Conservation (phyloP, 2,888 invertebrate species). For the Spicauda simplicius region DNA sequence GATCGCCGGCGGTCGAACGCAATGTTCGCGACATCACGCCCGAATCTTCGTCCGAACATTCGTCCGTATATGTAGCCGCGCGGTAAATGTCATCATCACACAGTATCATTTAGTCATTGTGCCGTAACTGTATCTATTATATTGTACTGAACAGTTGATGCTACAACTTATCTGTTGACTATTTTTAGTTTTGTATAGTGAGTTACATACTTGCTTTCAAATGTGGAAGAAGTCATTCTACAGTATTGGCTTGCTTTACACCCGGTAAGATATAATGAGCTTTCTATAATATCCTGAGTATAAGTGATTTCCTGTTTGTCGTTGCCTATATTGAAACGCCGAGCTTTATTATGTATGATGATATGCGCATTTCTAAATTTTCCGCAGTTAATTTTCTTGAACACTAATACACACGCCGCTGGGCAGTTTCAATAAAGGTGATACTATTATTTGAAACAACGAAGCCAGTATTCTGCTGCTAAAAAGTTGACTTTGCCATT, state of each 20-base stretch:
- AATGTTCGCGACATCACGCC: slow-evolving; percentile 37
- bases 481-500: slow-evolving; percentile 61
- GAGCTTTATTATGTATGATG: slow-evolving; percentile 5
- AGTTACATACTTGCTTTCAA: slow-evolving; percentile 81
- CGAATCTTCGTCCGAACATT: slow-evolving; percentile 41
- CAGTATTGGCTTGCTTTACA: slow-evolving; percentile 84
- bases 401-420: slow-evolving; percentile 45
- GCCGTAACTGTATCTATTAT: slow-evolving; percentile 75
- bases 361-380: slow-evolving; percentile 43
- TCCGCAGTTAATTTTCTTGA: background rate
- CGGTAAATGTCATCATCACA: slow-evolving; percentile 63
- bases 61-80: slow-evolving; percentile 52
- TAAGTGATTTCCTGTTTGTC: slow-evolving; percentile 75
- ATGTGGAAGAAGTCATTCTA: slow-evolving; percentile 85
- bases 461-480: slow-evolving; percentile 71
- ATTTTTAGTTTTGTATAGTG: slow-evolving; percentile 84
- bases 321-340: slow-evolving; percentile 75
- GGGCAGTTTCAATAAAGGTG: slow-evolving; percentile 77
- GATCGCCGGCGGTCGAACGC: no score
- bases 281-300: slow-evolving; percentile 83
- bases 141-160: slow-evolving; percentile 79
- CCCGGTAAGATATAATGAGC: slow-evolving; percentile 84
- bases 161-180: slow-evolving; percentile 79
- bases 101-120: slow-evolving; percentile 73
- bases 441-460: slow-evolving; percentile 65